Percentiles rank a stretch among this genome's conserved stretches.
phyloP scores from a whole-genome alignment of 2,888 invertebrate genomes.

The Brachycybe producta region DNA sequence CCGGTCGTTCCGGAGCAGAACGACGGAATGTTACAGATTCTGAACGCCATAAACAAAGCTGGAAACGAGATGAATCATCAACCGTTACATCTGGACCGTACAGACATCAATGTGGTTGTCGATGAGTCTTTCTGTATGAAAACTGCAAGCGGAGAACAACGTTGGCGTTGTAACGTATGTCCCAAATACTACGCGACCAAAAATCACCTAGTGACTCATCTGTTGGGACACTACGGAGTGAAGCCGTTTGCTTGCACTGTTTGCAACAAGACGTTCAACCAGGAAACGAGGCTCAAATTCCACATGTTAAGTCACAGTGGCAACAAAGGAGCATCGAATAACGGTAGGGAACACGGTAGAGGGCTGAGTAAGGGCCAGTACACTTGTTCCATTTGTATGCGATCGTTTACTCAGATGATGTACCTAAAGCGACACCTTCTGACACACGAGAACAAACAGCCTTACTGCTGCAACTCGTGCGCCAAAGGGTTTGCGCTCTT shows the following conservation, averaged over 20 bases:
- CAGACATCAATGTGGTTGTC: conserved; percentile 30
- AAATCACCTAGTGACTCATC: conserved; percentile 33
- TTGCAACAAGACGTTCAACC: conserved; percentile 35
- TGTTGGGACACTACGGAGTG: conserved; percentile 32
- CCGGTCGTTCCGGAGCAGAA: background rate
- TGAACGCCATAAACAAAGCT: conserved; percentile 13
- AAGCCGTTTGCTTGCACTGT: conserved; percentile 33
- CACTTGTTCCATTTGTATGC: conserved; percentile 30
- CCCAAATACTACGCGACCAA: conserved; percentile 34
- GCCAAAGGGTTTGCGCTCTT: conserved; percentile 30
- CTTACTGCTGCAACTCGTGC: conserved; percentile 31
- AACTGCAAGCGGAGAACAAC: conserved; percentile 28
- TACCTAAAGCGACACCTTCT: conserved; percentile 33
- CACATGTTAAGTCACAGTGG: conserved; percentile 34
- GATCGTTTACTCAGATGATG: conserved; percentile 33
- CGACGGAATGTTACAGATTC: conserved; percentile 9
- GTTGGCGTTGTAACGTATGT: conserved; percentile 33
- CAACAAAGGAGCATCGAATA: conserved; percentile 23
- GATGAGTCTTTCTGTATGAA: conserved; percentile 30
- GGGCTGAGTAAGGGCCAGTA: conserved; percentile 25
- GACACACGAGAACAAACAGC: conserved; percentile 29
- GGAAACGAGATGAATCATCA: conserved; percentile 2
- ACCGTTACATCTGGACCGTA: conserved; percentile 17
- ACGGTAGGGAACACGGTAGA: background rate
- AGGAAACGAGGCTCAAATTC: conserved; percentile 33